Base-by-base conservation (phyloP, 2,113 vertebrate species). In the Diadophis punctatus region DNA sequence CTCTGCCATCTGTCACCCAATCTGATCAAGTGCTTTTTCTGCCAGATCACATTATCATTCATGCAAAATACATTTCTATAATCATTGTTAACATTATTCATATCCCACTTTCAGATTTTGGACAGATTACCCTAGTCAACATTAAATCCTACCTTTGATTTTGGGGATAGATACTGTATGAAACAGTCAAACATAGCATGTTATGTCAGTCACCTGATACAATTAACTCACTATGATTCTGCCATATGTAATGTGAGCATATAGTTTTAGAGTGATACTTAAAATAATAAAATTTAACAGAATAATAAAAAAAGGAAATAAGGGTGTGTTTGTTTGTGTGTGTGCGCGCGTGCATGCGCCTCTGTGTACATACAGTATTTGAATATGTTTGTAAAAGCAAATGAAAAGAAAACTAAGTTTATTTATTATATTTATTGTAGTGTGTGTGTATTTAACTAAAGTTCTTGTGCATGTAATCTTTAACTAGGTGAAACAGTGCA, bases 41-140 rank as follows among this genome's bases (percentile, higher is more conserved):
- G 92, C 92, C 92, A 92, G 46, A 92, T 90, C 88, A 60, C 68
- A 92, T 92, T 92, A 90, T 86, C 88, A 60, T 90, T 92, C 52
- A 90, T 89, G 92, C 74, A 90, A 86, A 92, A 92, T 90, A 85
- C 88, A 90, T 90, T 86, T 90, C 53, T 86, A 86, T 46, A 92
- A 58, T 90, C 87, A 92, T 86, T 16, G 53, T 48, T 89, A n/a
- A 30, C 88, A 92, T 92, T 92, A 92, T 92, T 92, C 68, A 92
- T 90, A 90, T 89, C 46, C 27, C 53, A 92, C 53, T 92, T 92
- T 92, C 49, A 90, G 53, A 90, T 46, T 60, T 25, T 86, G 88
- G 74, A 90, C 85, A 89, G 63, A 86, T 86, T 49, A 30, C 22
- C 85, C 22, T 86, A 90, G 55, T 90, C 80, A 90, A 90, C 39